A percentile compares a stretch with the other conserved stretches of the same genome.
These are phyloP conservation scores for Columba guinea DNA, from an alignment of 2,797 vertebrate species.

Conservation along the genomic window DNA sequence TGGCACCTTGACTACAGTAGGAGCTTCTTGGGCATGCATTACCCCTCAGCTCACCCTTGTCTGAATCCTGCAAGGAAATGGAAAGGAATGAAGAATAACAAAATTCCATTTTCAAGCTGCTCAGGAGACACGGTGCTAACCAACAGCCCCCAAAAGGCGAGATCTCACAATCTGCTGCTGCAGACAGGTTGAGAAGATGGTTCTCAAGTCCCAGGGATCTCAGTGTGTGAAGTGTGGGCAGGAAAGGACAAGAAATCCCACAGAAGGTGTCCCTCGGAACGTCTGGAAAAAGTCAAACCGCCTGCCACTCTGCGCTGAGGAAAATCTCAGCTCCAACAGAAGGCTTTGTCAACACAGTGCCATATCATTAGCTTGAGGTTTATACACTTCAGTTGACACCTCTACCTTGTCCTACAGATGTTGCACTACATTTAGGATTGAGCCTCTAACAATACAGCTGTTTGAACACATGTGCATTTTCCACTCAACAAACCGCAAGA, in stretches of 20 bases:
- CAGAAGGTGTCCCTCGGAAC: neutral
- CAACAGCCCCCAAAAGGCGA: neutral
- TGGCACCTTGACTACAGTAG: accelerated
- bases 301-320: neutral
- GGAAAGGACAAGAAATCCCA: neutral
- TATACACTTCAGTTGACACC: slow-evolving; percentile 51
- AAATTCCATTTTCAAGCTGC: slow-evolving; percentile 21
- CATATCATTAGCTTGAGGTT: neutral
- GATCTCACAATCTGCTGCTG: slow-evolving; percentile 8
- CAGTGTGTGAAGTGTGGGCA: neutral
- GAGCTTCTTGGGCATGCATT: accelerated
- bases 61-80: neutral
- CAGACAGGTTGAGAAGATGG: neutral
- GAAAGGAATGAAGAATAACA: neutral
- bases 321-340: neutral
- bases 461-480: slow-evolving; percentile 62
- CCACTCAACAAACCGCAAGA: slow-evolving; percentile 54
- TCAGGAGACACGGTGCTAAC: neutral
- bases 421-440: neutral
- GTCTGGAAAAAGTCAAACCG: neutral
- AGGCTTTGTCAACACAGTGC: neutral
- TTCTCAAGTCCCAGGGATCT: neutral
- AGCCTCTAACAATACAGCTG: slow-evolving; percentile 46
- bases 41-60: neutral
- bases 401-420: slow-evolving; percentile 39